Conservation (phyloP, 30 jellyfish, hydroid and myxozoan genomes). For the Hydra vulgaris region DNA sequence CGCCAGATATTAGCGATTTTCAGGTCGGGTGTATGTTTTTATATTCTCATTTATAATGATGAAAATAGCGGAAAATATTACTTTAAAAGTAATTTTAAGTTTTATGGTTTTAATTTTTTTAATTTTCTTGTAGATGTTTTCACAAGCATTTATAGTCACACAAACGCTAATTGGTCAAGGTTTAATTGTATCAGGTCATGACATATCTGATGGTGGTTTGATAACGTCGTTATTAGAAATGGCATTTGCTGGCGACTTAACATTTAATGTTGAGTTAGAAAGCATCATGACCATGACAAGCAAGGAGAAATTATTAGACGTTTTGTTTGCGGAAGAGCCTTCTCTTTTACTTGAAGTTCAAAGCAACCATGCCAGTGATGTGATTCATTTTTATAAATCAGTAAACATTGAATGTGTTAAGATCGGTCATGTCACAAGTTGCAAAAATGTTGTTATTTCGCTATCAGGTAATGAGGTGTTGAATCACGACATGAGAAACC, state of each 20-base stretch:
- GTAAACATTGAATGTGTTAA: slow-evolving; percentile 25
- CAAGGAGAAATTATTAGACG: background rate
- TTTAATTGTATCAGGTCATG: slow-evolving; percentile 57
- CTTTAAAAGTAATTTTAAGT: background rate
- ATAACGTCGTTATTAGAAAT: slow-evolving; percentile 58
- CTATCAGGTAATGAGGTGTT: background rate
- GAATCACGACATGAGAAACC: slow-evolving; percentile 26
- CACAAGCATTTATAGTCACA: slow-evolving; percentile 40
- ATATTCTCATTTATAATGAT: too few species aligned
- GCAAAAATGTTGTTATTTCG: slow-evolving; percentile 17
- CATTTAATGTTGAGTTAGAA: slow-evolving; percentile 22
- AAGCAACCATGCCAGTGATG: slow-evolving; percentile 9
- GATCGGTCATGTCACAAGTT: slow-evolving; percentile 37
- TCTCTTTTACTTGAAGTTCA: slow-evolving; percentile 54
- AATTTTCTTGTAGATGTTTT: slow-evolving; percentile 30
- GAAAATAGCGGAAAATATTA: too few species aligned
- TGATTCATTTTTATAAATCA: slow-evolving; percentile 8
- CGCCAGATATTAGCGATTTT: slow-evolving; percentile 75
- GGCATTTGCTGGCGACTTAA: slow-evolving; percentile 80
- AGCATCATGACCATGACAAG: background rate
- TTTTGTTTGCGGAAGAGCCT: slow-evolving; percentile 69
- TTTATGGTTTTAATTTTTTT: background rate
- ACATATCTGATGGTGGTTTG: slow-evolving; percentile 79
- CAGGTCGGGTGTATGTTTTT: slow-evolving; percentile 33
- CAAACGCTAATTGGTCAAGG: slow-evolving; percentile 46